Evolutionary conservation across 2,113 vertebrate genomes (phyloP).

Genomic region (Choloepus hoffmanni): DNA sequence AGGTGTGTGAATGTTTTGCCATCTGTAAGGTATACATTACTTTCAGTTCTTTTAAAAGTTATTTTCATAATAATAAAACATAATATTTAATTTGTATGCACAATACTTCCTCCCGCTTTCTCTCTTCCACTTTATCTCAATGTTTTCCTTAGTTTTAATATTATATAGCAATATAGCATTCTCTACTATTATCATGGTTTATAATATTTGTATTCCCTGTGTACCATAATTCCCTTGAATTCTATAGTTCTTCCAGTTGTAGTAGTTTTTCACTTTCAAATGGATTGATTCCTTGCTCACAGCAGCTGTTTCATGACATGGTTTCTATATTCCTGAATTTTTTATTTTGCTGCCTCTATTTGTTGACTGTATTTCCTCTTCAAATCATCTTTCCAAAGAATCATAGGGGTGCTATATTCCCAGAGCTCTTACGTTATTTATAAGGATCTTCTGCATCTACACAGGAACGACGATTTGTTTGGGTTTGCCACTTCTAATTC

Average conservation of each 20-base stretch:
- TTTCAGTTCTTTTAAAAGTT: conserved; percentile 4
- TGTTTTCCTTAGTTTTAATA: neutral
- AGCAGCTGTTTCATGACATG: neutral
- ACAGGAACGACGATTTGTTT: neutral
- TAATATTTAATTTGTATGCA: conserved; percentile 8
- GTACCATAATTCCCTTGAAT: neutral
- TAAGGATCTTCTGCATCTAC: neutral
- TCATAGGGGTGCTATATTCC: neutral
- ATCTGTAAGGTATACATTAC: neutral
- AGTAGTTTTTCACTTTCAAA: neutral
- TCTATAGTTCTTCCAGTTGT: neutral
- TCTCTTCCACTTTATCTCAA: neutral
- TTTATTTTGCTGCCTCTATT: conserved; percentile 3
- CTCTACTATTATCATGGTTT: neutral
- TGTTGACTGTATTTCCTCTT: neutral
- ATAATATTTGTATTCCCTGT: neutral
- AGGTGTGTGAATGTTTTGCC: neutral
- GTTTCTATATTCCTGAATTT: neutral
- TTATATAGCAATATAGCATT: neutral
- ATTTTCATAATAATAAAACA: conserved; percentile 7
- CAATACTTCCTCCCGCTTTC: neutral
- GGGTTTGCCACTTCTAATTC: neutral
- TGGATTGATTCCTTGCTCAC: neutral
- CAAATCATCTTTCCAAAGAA: neutral
- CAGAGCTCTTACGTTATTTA: neutral